Evolutionary conservation across 2,797 vertebrate genomes (phyloP), one percentile per base, ranked within the genome.

Genomic region (Hippoglossus hippoglossus): DNA sequence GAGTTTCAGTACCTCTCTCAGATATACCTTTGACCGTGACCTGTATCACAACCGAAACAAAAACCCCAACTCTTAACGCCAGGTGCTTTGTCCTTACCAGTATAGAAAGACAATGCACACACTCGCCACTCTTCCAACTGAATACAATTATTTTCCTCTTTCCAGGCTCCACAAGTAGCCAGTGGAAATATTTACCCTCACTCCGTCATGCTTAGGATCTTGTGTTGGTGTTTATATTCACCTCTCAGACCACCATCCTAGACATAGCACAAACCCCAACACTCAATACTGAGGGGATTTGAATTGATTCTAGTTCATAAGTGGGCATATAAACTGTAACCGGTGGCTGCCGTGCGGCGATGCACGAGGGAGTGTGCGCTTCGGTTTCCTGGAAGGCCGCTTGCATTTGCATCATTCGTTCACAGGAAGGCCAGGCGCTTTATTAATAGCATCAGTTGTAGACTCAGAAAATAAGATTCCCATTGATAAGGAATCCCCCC

Each of bases 111-210:
- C 22, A 79, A 55, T 36, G 46, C 11, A 71, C 24, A 25, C 36
- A 39, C 36, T 11, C 12, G 36, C 28, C 28, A 31, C 28, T 31
- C 28, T 9, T 34, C 31, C 31, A 34, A 34, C 36, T 69, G 77
- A 84, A 85, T 83, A 73, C 55, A 52, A 74, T 73, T 75, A 60
- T 83, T 81, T 80, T 73, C 65, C 49, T 80, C 67, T 77, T 72
- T 67, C 72, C 52, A 75, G 86, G 70, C 81, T 82, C 85, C 83
- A 83, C 82, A 86, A 90, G 88, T 87, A 91, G 83, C 87, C 47
- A 73, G 61, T 76, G 82, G 87, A 92, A 92, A 91, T 89, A 86
- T 92, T 92, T 91, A 90, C 73, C 19, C 25, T 6, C 16, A 63
- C 62, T 83, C 72, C 58, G 53, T 90, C 80, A 77, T 84, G 81